A percentile compares a stretch with the other conserved stretches of the same genome.
These are phyloP conservation scores for Dione juno DNA, from an alignment of 2,888 invertebrate genomes.

Conservation along the genomic window DNA sequence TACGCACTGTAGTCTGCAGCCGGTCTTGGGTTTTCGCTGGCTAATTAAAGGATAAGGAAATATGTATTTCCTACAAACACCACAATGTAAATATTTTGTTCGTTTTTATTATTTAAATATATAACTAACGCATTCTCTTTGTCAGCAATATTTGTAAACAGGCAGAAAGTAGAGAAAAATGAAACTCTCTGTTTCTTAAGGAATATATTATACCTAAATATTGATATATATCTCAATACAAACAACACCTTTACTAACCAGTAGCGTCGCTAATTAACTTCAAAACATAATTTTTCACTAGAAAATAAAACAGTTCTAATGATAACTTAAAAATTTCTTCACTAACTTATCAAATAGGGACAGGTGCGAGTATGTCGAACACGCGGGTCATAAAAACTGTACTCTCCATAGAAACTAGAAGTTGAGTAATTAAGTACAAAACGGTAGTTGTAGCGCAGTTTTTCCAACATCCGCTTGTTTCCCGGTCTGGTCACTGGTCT, in stretches of 20 bases:
- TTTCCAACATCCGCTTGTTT: constrained; percentile 21
- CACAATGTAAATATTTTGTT: neutral
- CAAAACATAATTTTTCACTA: neutral
- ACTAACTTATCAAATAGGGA: neutral
- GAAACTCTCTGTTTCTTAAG: no score
- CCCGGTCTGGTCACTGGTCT: constrained; percentile 10
- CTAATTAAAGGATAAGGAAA: neutral
- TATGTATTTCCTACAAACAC: neutral
- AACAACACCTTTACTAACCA: no score
- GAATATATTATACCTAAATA: no score
- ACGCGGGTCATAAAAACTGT: neutral
- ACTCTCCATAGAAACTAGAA: constrained; percentile 1
- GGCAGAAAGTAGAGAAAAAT: no score
- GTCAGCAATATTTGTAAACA: no score
- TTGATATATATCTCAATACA: no score
- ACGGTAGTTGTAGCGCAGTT: constrained; percentile 15
- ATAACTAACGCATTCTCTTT: no score
- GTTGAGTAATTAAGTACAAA: constrained; percentile 14
- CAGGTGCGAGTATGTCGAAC: neutral
- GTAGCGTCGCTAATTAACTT: neutral
- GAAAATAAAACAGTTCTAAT: neutral
- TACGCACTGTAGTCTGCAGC: neutral
- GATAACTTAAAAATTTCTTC: neutral
- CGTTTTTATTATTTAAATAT: neutral
- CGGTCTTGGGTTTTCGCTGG: constrained; percentile 3